Percentiles rank a stretch among this genome's conserved stretches.
Evolutionary conservation across 2,888 invertebrate species (phyloP).

Genomic region (Camponotus fellah): DNA sequence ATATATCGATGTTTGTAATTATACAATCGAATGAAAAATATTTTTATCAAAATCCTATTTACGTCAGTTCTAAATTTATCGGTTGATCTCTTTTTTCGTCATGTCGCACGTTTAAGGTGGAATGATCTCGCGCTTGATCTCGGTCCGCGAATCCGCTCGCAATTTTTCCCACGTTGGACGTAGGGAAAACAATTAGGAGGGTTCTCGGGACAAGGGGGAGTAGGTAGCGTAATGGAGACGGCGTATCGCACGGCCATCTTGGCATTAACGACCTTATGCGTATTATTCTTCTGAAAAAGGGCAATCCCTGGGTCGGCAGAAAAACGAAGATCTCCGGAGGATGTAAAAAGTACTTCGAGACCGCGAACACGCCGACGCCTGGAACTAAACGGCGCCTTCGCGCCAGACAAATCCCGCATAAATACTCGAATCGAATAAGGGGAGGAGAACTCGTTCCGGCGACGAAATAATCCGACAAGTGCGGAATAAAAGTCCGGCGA

Average conservation of each 20-base stretch:
- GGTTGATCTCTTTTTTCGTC: not conserved
- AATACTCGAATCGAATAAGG: slow-evolving; percentile 39
- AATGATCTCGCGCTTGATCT: slow-evolving; percentile 43
- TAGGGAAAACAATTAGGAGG: slow-evolving; percentile 71
- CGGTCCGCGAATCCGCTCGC: slow-evolving; percentile 56
- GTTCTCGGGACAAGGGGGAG: slow-evolving; percentile 57
- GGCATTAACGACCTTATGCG: slow-evolving; percentile 74
- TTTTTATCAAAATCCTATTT: slow-evolving; percentile 2
- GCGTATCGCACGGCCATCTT: slow-evolving; percentile 74
- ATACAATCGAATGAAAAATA: not conserved
- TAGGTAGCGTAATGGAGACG: slow-evolving; percentile 67
- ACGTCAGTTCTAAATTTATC: not conserved
- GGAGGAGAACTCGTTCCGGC: not conserved
- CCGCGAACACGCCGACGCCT: slow-evolving; percentile 50
- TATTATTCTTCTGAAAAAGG: slow-evolving; percentile 73
- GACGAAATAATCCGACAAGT: not conserved
- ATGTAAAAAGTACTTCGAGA: slow-evolving; percentile 64
- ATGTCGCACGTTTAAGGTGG: not conserved
- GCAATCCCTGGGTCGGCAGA: slow-evolving; percentile 57
- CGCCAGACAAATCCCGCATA: slow-evolving; percentile 47
- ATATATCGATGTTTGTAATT: not conserved
- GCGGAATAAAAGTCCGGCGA: not conserved
- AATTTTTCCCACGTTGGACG: slow-evolving; percentile 69
- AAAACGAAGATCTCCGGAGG: slow-evolving; percentile 46
- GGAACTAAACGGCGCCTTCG: slow-evolving; percentile 66